Evolutionary conservation across 2,888 invertebrate species (phyloP).

Genomic region (Cristatella mucedo): DNA sequence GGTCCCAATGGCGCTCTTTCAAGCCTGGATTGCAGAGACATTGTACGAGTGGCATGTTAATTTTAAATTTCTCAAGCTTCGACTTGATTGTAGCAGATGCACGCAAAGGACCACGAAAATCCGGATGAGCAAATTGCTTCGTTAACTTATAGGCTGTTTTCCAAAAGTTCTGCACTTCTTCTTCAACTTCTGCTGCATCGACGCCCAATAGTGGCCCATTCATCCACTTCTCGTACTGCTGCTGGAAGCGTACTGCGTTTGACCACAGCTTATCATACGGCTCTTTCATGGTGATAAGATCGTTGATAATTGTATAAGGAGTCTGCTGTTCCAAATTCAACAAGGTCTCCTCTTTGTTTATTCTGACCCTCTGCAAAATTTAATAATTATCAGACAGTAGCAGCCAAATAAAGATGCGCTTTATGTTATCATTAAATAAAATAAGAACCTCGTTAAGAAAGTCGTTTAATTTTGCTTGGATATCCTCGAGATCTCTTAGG

Average conservation of each 20-base stretch:
- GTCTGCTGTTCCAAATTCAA: constrained; percentile 26
- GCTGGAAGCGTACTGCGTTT: constrained; percentile 31
- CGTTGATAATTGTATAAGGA: constrained; percentile 26
- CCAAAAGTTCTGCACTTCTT: constrained; percentile 35
- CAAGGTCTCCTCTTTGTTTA: constrained; percentile 32
- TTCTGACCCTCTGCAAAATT: constrained; percentile 23
- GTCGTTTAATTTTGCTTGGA: constrained; percentile 22
- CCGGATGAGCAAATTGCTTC: constrained; percentile 31
- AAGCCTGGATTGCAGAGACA: constrained; percentile 36
- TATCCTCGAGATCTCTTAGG: constrained; percentile 24
- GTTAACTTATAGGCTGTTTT: constrained; percentile 36
- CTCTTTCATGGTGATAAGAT: constrained; percentile 25
- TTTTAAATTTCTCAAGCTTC: constrained; percentile 35
- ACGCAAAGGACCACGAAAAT: constrained; percentile 29
- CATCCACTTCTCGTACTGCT: constrained; percentile 36
- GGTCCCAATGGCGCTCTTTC: constrained; percentile 34
- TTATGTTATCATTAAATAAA: too few relatives aligned
- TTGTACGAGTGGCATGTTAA: constrained; percentile 34
- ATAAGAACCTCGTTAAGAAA: constrained; percentile 32
- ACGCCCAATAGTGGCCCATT: constrained; percentile 35
- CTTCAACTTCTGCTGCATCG: constrained; percentile 35
- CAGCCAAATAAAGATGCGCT: too few relatives aligned
- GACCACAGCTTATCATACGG: constrained; percentile 36
- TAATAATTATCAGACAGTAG: not conserved
- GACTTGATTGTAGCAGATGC: constrained; percentile 33